phyloP scores from a whole-genome alignment of 2,113 vertebrate species.

The Trematomus loennbergii region DNA sequence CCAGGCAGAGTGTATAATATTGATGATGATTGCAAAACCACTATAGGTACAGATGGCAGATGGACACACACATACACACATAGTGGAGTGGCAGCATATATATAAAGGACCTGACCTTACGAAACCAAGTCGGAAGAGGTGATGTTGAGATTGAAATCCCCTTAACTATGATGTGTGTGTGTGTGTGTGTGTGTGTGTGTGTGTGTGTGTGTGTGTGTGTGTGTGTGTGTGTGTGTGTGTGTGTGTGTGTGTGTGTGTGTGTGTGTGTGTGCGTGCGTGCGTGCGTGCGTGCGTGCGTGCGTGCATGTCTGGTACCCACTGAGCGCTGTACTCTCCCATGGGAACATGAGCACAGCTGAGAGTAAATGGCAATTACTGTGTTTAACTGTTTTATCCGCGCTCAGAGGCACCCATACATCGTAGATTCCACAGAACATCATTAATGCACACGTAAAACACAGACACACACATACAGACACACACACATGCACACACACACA shows the following conservation, averaged over 20 bases:
- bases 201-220: constrained; percentile 8
- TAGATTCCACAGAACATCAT: constrained; percentile 70
- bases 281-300: constrained; percentile 27
- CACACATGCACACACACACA: neutral
- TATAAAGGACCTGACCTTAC: neutral
- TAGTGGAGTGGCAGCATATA: neutral
- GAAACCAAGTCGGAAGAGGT: constrained; percentile 28
- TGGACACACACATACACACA: constrained; percentile 15
- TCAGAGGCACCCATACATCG: constrained; percentile 71
- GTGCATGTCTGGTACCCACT: constrained; percentile 23
- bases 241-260: neutral
- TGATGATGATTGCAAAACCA: constrained; percentile 41
- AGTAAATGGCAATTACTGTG: constrained; percentile 80
- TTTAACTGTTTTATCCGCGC: constrained; percentile 76
- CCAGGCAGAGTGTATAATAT: constrained; percentile 48
- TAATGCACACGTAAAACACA: constrained; percentile 64
- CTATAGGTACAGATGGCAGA: neutral
- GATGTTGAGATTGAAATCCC: constrained; percentile 28
- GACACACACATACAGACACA: constrained; percentile 27
- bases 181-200: constrained; percentile 2
- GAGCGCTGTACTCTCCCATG: constrained; percentile 64
- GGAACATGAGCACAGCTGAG: constrained; percentile 73
- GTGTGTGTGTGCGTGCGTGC: neutral
- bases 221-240: constrained; percentile 10
- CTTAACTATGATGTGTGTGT: constrained; percentile 24